Conservation (phyloP, 2,888 invertebrate species). For the Pterostichus niger region DNA sequence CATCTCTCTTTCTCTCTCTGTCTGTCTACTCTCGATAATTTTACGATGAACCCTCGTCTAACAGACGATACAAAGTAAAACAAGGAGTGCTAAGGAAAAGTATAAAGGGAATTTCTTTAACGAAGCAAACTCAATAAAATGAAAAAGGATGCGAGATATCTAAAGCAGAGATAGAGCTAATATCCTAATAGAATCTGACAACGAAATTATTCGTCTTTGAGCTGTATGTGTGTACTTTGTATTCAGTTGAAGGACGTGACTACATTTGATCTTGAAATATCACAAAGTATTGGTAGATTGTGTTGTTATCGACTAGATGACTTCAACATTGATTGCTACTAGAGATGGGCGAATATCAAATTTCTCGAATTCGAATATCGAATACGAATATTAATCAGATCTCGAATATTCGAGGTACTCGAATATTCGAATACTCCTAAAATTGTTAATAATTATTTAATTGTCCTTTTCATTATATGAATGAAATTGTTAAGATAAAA, state of each 20-base stretch:
- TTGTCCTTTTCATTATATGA: too few relatives aligned
- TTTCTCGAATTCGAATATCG: too few relatives aligned
- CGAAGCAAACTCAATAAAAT: slow-evolving; percentile 58
- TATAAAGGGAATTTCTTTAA: slow-evolving; percentile 57
- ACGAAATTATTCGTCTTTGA: slow-evolving; percentile 11
- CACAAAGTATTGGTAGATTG: not conserved
- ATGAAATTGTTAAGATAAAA: too few relatives aligned
- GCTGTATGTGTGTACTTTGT: slow-evolving; percentile 12
- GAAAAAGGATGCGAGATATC: slow-evolving; percentile 11
- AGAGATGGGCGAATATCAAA: too few relatives aligned
- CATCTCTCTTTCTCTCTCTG: not conserved
- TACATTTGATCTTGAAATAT: slow-evolving; percentile 39
- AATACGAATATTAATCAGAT: too few relatives aligned
- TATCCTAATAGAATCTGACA: slow-evolving; percentile 17
- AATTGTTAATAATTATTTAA: too few relatives aligned
- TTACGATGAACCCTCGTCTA: slow-evolving; percentile 22
- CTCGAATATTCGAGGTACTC: too few relatives aligned
- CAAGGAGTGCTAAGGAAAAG: slow-evolving; percentile 7
- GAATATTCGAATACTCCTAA: too few relatives aligned
- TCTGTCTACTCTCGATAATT: slow-evolving; percentile 11
- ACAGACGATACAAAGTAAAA: slow-evolving; percentile 19
- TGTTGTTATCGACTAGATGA: too few relatives aligned
- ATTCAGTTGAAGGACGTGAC: not conserved
- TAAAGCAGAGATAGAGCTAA: slow-evolving; percentile 18
- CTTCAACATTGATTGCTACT: too few relatives aligned